A percentile compares a stretch with the other conserved stretches of the same genome.
Evolutionary conservation across 2,888 invertebrate species (phyloP).

Genomic region (Ormyrus nitidulus): DNA sequence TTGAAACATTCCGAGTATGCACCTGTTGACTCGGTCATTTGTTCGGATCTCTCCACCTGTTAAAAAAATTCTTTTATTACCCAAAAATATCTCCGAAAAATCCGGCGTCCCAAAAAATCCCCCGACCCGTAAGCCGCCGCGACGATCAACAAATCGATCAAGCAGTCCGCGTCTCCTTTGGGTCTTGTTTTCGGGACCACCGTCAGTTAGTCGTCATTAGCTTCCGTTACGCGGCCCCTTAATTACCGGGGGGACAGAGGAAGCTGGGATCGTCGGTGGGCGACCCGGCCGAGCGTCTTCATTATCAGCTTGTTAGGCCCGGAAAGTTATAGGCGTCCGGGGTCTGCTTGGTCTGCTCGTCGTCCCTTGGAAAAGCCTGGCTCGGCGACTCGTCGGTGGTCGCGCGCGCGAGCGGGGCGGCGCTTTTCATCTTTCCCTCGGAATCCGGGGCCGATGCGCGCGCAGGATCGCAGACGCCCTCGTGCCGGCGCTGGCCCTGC

Average conservation of each 20-base stretch:
- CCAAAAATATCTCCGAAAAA: not conserved
- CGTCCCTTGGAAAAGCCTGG: not conserved
- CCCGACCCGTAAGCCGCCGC: not conserved
- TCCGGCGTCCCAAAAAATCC: not conserved
- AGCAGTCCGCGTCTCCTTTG: conserved; percentile 33
- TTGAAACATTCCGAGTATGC: no score
- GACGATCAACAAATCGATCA: not conserved
- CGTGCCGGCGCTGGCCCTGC: not conserved
- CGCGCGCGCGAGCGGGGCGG: conserved; percentile 50
- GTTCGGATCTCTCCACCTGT: no score
- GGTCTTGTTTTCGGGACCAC: no score
- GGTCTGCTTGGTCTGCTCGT: conserved; percentile 52
- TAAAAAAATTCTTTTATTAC: not conserved
- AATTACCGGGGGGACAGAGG: no score
- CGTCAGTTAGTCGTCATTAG: no score
- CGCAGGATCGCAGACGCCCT: conserved; percentile 19
- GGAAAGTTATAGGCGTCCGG: conserved; percentile 65
- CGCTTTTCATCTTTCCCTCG: conserved; percentile 66
- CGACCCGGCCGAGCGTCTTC: conserved; percentile 43
- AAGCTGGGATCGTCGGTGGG: no score
- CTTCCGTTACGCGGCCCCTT: no score
- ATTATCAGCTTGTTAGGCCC: conserved; percentile 69
- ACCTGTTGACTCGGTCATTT: no score
- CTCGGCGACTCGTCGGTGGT: no score
- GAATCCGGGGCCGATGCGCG: conserved; percentile 4